Percentiles rank a stretch among this genome's conserved stretches.
Conservation (phyloP, 2,113 vertebrate genomes). For the Chroicocephalus ridibundus region DNA sequence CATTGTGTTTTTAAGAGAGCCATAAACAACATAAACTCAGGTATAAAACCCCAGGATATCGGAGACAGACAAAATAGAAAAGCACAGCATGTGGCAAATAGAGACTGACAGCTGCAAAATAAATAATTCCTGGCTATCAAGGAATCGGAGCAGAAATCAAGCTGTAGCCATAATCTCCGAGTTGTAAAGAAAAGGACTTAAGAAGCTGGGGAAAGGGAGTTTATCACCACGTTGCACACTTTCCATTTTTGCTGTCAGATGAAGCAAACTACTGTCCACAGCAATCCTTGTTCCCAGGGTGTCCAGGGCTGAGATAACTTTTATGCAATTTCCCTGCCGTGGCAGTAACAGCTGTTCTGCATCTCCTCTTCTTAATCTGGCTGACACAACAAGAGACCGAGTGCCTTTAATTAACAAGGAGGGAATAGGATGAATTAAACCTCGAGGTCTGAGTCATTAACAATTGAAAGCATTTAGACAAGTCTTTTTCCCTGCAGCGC, state of each 20-base stretch:
- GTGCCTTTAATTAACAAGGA: conserved; percentile 35
- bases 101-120: conserved; percentile 34
- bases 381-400: background rate
- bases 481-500: background rate
- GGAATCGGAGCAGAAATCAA: conserved; percentile 46
- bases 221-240: background rate
- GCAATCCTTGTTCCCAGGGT: background rate
- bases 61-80: background rate
- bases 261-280: background rate
- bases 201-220: background rate
- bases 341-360: background rate
- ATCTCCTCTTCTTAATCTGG: background rate
- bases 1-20: background rate
- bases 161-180: background rate
- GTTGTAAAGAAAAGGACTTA: background rate
- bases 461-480: conserved; percentile 22
- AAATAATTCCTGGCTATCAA: conserved; percentile 35
- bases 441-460: conserved; percentile 13
- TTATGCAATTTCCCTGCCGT: background rate
- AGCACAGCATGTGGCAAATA: background rate
- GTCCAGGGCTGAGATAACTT: background rate
- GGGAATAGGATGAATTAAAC: background rate
- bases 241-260: background rate
- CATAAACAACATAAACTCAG: background rate
- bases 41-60: conserved; percentile 33